These are phyloP conservation scores for Caenorhabditis tropicalis DNA, from an alignment of 1,140 invertebrate species.

Conservation along the genomic window DNA sequence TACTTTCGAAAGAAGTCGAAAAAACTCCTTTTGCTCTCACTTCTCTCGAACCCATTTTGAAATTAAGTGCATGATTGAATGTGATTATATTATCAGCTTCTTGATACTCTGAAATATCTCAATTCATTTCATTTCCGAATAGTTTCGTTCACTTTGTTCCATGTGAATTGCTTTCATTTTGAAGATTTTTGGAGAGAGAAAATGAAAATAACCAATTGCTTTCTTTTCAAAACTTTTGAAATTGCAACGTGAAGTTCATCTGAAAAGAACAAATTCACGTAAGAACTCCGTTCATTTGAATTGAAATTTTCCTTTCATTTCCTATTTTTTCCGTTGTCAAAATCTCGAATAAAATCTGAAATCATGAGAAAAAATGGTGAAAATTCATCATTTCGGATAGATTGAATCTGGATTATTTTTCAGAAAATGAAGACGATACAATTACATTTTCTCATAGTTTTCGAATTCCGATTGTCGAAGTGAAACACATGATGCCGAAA, in stretches of 20 bases:
- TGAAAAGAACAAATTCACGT: too few relatives aligned
- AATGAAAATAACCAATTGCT: too few relatives aligned
- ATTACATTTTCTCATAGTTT: background rate
- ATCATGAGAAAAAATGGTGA: too few relatives aligned
- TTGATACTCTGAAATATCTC: conserved; percentile 1
- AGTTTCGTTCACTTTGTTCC: background rate
- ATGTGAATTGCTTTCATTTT: conserved; percentile 25
- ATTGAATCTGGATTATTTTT: too few relatives aligned
- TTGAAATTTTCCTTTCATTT: too few relatives aligned
- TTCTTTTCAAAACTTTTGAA: too few relatives aligned
- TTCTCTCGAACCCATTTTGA: background rate
- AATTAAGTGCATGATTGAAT: conserved; percentile 17
- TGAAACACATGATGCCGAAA: background rate
- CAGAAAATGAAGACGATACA: background rate
- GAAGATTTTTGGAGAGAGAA: background rate
- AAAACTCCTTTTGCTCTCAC: conserved; percentile 3
- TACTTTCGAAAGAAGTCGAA: conserved; percentile 12
- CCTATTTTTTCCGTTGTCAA: too few relatives aligned
- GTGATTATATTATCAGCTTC: background rate
- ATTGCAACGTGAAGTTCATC: too few relatives aligned
- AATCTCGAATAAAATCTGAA: too few relatives aligned
- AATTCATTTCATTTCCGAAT: background rate
- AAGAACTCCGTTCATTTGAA: too few relatives aligned
- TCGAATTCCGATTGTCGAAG: background rate
- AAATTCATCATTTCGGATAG: too few relatives aligned